Percentiles rank a stretch among this genome's conserved stretches.
Conservation (phyloP, 1,140 invertebrate species). For the Drosophila insularis region DNA sequence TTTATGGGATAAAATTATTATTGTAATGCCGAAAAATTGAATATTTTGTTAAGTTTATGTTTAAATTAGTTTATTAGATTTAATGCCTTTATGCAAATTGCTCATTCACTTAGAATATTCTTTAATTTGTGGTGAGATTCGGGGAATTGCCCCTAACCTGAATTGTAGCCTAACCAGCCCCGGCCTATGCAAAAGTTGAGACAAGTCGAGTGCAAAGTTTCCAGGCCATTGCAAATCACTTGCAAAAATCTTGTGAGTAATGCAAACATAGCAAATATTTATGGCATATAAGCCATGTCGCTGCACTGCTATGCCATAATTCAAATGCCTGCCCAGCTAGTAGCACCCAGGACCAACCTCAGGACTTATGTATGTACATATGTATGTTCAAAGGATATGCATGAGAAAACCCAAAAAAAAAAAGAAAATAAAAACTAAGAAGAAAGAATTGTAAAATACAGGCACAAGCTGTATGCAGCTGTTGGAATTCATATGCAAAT, state of each 20-base stretch:
- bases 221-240: slow-evolving; percentile 74
- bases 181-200: slow-evolving; percentile 20
- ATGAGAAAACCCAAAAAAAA: slow-evolving; percentile 18
- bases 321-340: slow-evolving; percentile 60
- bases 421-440: slow-evolving; percentile 1
- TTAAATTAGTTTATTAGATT: not conserved
- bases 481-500: slow-evolving; percentile 78
- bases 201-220: slow-evolving; percentile 70
- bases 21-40: slow-evolving; percentile 22
- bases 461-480: slow-evolving; percentile 47
- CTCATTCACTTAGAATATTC: not conserved
- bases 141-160: not conserved
- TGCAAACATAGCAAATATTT: slow-evolving; percentile 79
- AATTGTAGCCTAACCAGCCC: not conserved
- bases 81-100: not conserved
- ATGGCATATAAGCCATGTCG: slow-evolving; percentile 71
- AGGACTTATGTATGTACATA: slow-evolving; percentile 1
- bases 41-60: not conserved
- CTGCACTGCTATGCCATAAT: slow-evolving; percentile 77
- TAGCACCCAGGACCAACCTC: slow-evolving; percentile 15
- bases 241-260: slow-evolving; percentile 74
- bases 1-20: not conserved
- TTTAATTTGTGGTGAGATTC: not conserved
- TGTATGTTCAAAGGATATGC: slow-evolving; percentile 39
- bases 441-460: slow-evolving; percentile 40